Conservation (phyloP, 2,113 vertebrate genomes). For the Microcebus griseorufus region DNA sequence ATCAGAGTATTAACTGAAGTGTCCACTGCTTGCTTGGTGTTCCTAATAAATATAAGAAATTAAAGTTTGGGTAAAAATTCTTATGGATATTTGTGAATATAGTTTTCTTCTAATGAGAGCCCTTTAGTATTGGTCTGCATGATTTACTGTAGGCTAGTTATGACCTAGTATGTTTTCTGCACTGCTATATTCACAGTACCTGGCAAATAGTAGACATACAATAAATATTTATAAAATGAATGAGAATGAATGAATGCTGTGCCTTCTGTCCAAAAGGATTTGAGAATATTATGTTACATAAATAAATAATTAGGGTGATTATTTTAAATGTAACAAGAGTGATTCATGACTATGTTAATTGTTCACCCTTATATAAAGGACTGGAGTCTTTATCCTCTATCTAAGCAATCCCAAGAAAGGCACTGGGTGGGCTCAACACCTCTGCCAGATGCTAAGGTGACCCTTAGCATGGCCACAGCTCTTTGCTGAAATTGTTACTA, state of each 20-base stretch:
- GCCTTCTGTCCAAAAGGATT: neutral
- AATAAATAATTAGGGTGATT: neutral
- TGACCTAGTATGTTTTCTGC: neutral
- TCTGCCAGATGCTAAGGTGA: neutral
- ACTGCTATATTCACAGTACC: neutral
- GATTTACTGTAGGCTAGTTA: neutral
- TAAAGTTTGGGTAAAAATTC: neutral
- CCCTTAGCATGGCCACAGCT: neutral
- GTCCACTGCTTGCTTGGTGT: neutral
- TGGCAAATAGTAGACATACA: neutral
- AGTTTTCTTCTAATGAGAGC: neutral
- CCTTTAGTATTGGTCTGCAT: neutral
- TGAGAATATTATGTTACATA: neutral
- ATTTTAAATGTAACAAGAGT: neutral
- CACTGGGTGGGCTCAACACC: accelerated
- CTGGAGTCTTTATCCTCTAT: neutral
- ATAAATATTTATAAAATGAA: neutral
- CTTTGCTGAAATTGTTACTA: neutral
- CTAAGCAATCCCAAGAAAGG: neutral
- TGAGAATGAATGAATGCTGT: neutral
- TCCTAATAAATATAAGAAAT: constrained; percentile 2
- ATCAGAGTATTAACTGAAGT: neutral
- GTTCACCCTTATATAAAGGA: neutral
- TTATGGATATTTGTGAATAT: neutral
- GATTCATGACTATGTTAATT: neutral